Evolutionary conservation across 2,113 vertebrate genomes (phyloP).

Genomic region (Chaenogobius annularis): DNA sequence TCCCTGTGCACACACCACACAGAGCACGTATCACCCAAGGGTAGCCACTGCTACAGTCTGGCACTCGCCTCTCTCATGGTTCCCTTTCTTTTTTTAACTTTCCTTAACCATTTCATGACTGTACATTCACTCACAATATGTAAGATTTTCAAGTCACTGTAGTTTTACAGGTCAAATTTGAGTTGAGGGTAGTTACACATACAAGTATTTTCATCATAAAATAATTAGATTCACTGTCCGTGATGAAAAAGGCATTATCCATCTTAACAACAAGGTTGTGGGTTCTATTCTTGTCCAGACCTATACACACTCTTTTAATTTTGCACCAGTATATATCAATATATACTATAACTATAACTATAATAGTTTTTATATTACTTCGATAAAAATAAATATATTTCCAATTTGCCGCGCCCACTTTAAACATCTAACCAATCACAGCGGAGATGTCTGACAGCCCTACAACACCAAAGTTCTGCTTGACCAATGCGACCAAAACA

Average conservation of each 20-base stretch:
- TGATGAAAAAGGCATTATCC: too few species aligned
- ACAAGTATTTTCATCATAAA: background rate
- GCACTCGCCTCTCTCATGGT: conserved; percentile 32
- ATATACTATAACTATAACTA: too few species aligned
- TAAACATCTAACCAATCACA: too few species aligned
- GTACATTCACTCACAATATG: background rate
- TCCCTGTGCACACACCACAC: conserved; percentile 29
- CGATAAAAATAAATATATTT: too few species aligned
- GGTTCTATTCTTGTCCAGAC: too few species aligned
- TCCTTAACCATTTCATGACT: background rate
- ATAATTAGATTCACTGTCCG: background rate
- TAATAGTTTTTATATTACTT: too few species aligned
- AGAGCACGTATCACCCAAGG: conserved; percentile 48
- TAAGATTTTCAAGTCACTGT: background rate
- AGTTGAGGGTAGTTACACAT: background rate
- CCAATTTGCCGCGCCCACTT: too few species aligned
- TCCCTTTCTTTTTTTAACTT: background rate
- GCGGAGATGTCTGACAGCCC: too few species aligned
- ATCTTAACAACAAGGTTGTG: too few species aligned
- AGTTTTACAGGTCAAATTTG: background rate
- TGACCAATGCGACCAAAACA: too few species aligned
- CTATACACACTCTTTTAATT: too few species aligned
- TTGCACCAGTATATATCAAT: background rate
- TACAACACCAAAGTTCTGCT: too few species aligned
- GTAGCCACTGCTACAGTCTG: conserved; percentile 46